Percentiles rank a stretch among this genome's conserved stretches.
Conservation (phyloP, 2,797 vertebrate species). For the Naso thynnoides region DNA sequence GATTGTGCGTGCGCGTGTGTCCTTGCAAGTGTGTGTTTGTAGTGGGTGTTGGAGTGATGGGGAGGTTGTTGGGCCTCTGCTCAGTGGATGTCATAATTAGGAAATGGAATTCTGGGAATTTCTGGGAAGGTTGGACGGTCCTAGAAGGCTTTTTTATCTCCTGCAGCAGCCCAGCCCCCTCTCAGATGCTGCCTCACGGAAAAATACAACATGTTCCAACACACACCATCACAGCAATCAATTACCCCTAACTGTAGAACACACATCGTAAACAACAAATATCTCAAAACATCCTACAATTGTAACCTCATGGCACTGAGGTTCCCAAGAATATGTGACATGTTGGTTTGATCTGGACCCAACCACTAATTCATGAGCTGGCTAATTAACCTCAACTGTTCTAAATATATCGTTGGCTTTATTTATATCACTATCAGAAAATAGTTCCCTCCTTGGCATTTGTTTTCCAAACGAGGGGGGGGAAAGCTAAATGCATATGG, state of each 20-base stretch:
- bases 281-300: constrained; percentile 81
- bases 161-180: constrained; percentile 67
- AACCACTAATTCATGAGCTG: constrained; percentile 78
- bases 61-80: constrained; percentile 58
- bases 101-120: constrained; percentile 82
- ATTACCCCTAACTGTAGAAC: constrained; percentile 81
- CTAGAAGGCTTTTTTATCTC: constrained; percentile 78
- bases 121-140: constrained; percentile 76
- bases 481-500: constrained; percentile 51
- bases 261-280: constrained; percentile 83
- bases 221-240: constrained; percentile 82
- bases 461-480: constrained; percentile 53
- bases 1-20: constrained; percentile 40
- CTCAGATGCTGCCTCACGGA: constrained; percentile 77
- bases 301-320: constrained; percentile 79
- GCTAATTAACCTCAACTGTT: constrained; percentile 82
- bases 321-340: constrained; percentile 80
- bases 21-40: constrained; percentile 51
- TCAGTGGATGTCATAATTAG: constrained; percentile 82
- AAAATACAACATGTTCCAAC: constrained; percentile 83
- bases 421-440: constrained; percentile 76
- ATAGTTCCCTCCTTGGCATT: constrained; percentile 46
- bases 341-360: constrained; percentile 76
- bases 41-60: constrained; percentile 30
- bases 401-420: constrained; percentile 77